These are phyloP conservation scores for Phasianus colchicus DNA, from an alignment of 2,113 vertebrate genomes.

Conservation along the genomic window DNA sequence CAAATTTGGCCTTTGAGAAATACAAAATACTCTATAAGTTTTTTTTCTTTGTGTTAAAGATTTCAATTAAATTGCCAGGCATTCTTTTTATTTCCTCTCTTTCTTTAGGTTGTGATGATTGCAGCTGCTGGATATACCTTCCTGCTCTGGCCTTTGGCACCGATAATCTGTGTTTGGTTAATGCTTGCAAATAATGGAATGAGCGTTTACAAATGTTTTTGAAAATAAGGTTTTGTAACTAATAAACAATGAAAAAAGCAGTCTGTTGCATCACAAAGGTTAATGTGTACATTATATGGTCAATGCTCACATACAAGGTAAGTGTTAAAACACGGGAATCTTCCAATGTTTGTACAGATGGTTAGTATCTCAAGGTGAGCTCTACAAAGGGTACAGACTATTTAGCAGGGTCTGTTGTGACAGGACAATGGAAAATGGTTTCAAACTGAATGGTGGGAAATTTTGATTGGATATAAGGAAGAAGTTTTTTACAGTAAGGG, in stretches of 20 bases:
- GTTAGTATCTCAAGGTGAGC: background rate
- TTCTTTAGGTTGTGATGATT: background rate
- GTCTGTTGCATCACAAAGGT: fast-evolving
- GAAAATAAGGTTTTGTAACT: background rate
- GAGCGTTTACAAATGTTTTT: background rate
- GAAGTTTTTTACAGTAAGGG: no score
- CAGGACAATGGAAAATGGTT: no score
- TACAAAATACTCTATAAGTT: background rate
- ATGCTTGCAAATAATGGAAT: background rate
- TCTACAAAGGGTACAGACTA: no score
- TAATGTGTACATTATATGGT: background rate
- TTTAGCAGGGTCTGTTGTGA: no score
- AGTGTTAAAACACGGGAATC: background rate
- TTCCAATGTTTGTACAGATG: background rate
- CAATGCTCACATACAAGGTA: background rate
- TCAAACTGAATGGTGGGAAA: no score
- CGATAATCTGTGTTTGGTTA: background rate
- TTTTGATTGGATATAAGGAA: no score
- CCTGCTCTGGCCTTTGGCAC: background rate
- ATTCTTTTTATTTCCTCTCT: background rate
- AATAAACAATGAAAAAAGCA: background rate
- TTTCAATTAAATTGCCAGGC: background rate
- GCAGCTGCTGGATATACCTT: background rate
- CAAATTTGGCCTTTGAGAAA: background rate
- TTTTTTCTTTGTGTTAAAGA: background rate